Evolutionary conservation across 2,888 invertebrate species (phyloP).

Genomic region (Hydrotaea diabolus): DNA sequence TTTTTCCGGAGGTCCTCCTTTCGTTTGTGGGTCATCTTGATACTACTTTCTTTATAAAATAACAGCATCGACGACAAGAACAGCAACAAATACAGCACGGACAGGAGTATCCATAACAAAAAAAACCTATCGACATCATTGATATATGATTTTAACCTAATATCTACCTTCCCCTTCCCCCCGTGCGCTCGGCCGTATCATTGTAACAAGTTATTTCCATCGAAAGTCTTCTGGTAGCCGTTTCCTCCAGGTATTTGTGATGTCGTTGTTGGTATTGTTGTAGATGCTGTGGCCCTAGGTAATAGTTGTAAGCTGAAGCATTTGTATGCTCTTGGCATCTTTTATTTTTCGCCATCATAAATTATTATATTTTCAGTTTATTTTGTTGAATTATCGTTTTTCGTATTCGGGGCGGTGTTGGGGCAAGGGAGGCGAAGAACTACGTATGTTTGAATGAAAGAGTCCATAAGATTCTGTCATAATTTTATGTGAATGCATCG

Average conservation of each 20-base stretch:
- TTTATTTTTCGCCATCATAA: slow-evolving; percentile 20
- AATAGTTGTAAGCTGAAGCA: background rate
- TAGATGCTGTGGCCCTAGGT: background rate
- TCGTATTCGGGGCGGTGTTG: background rate
- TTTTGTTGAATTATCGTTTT: slow-evolving; percentile 9
- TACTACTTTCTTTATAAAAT: background rate
- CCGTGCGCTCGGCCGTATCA: background rate
- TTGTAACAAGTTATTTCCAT: slow-evolving; percentile 13
- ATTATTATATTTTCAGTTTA: slow-evolving; percentile 43
- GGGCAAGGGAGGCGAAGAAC: background rate
- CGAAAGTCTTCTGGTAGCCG: slow-evolving; percentile 10
- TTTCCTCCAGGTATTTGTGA: background rate
- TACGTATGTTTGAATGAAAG: background rate
- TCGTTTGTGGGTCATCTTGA: slow-evolving; percentile 28
- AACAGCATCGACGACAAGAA: background rate
- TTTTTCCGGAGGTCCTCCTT: too few relatives aligned
- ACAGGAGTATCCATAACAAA: background rate
- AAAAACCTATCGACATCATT: slow-evolving; percentile 35
- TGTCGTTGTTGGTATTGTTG: background rate
- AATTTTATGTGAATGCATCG: slow-evolving; percentile 7
- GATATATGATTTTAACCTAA: slow-evolving; percentile 50
- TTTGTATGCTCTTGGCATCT: slow-evolving; percentile 38
- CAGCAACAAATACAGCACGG: background rate
- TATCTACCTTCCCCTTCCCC: background rate
- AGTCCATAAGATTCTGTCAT: slow-evolving; percentile 24